Percentiles rank a stretch among this genome's conserved stretches.
These are phyloP conservation scores for Eupithecia abbreviata DNA, from an alignment of 2,888 invertebrate species.

Conservation along the genomic window DNA sequence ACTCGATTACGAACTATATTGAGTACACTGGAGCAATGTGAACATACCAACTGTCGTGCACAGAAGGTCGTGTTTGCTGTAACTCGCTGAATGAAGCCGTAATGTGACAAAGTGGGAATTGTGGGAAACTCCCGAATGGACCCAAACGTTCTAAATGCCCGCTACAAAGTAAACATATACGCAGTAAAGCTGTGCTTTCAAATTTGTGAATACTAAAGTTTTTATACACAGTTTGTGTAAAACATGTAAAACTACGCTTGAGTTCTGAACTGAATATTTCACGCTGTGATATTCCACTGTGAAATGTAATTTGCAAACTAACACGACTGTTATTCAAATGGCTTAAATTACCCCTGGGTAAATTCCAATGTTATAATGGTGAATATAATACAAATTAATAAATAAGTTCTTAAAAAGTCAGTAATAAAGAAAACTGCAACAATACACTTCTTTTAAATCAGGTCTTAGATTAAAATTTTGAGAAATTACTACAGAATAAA, in stretches of 20 bases:
- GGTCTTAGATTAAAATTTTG: background rate
- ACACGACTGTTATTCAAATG: background rate
- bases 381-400: too few relatives aligned
- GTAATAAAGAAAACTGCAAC: background rate
- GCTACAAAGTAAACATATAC: conserved; percentile 30
- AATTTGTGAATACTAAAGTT: conserved; percentile 17
- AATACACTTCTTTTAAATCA: background rate
- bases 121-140: conserved; percentile 26
- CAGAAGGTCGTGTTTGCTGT: conserved; percentile 24
- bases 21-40: background rate
- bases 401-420: background rate
- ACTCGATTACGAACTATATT: background rate
- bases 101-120: conserved; percentile 39
- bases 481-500: background rate
- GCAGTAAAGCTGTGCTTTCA: conserved; percentile 22
- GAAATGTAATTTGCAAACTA: background rate
- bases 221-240: conserved; percentile 5
- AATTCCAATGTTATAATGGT: too few relatives aligned
- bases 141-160: conserved; percentile 31
- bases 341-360: background rate
- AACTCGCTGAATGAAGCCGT: conserved; percentile 31
- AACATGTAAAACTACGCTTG: conserved; percentile 8
- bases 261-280: conserved; percentile 12
- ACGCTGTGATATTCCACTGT: background rate
- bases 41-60: background rate